These are phyloP conservation scores for Mya arenaria DNA, from an alignment of 1,140 invertebrate species.

Conservation along the genomic window DNA sequence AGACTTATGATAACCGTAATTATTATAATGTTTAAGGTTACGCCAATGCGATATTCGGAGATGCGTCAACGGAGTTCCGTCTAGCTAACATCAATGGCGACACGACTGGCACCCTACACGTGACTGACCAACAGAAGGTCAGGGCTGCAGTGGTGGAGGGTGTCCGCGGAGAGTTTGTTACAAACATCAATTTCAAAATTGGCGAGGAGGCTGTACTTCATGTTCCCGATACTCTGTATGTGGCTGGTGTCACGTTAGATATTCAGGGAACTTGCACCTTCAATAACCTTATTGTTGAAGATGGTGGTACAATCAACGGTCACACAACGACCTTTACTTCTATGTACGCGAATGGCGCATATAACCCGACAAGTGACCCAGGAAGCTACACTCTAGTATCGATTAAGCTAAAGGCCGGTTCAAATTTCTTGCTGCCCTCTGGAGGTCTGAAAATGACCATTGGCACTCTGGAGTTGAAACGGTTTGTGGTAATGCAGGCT, in stretches of 20 bases:
- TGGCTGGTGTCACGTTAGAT: slow-evolving; percentile 59
- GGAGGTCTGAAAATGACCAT: slow-evolving; percentile 60
- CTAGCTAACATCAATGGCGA: slow-evolving; percentile 65
- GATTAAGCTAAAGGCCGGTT: slow-evolving; percentile 64
- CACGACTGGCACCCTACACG: slow-evolving; percentile 63
- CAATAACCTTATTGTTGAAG: slow-evolving; percentile 67
- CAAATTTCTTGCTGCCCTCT: slow-evolving; percentile 56
- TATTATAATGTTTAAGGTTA: slow-evolving; percentile 61
- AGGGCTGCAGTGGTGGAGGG: slow-evolving; percentile 67
- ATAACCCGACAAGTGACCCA: slow-evolving; percentile 52
- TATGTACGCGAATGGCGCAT: slow-evolving; percentile 58
- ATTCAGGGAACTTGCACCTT: slow-evolving; percentile 67
- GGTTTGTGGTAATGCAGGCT: slow-evolving; percentile 62
- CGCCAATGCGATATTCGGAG: slow-evolving; percentile 61
- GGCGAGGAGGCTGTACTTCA: slow-evolving; percentile 62
- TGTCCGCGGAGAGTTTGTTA: slow-evolving; percentile 45
- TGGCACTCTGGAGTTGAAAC: slow-evolving; percentile 68
- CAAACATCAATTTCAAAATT: slow-evolving; percentile 65
- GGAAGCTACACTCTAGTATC: slow-evolving; percentile 60
- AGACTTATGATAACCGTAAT: too few relatives aligned
- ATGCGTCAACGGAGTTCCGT: slow-evolving; percentile 37
- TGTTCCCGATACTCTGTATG: slow-evolving; percentile 65
- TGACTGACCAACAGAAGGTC: slow-evolving; percentile 60
- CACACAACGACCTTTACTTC: slow-evolving; percentile 65
- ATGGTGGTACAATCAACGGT: slow-evolving; percentile 58